Evolutionary conservation across 1,140 invertebrate genomes (phyloP).

Genomic region (Acarapis woodi): DNA sequence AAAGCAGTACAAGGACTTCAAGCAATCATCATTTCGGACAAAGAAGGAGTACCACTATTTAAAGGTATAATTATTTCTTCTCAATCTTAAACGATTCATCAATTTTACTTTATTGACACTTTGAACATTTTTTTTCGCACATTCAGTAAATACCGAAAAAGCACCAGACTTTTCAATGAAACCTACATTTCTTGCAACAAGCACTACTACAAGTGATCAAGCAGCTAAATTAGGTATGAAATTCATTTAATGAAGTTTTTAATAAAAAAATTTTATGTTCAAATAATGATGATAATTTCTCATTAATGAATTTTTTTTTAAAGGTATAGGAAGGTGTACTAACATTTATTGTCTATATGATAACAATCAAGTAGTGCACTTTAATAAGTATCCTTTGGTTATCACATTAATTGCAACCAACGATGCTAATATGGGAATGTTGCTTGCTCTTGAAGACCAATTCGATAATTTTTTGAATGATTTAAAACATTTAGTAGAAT

Average conservation of each 20-base stretch:
- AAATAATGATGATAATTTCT: too few species aligned
- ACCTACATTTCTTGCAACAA: slow-evolving; percentile 1
- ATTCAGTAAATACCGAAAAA: not conserved
- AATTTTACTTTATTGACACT: not conserved
- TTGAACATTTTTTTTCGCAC: too few species aligned
- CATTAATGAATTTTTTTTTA: too few species aligned
- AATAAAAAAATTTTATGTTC: too few species aligned
- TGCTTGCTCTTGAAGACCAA: slow-evolving; percentile 7
- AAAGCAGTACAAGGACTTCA: slow-evolving; percentile 6
- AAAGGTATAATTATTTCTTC: slow-evolving; percentile 6
- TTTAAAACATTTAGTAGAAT: slow-evolving; percentile 1
- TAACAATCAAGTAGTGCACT: slow-evolving; percentile 9
- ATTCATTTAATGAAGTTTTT: too few species aligned
- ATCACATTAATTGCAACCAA: slow-evolving; percentile 8
- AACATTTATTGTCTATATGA: slow-evolving; percentile 8
- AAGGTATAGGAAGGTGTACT: slow-evolving; percentile 7
- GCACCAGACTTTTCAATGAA: slow-evolving; percentile 5
- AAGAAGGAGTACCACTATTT: slow-evolving; percentile 9
- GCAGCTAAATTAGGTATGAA: slow-evolving; percentile 5
- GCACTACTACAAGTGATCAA: slow-evolving; percentile 7
- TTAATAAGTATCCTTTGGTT: slow-evolving; percentile 8
- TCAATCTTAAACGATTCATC: not conserved
- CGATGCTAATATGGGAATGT: slow-evolving; percentile 5
- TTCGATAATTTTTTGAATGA: slow-evolving; percentile 7
- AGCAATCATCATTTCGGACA: slow-evolving; percentile 10